These are phyloP conservation scores for Netelia melanura DNA, from an alignment of 2,888 invertebrate genomes.

Conservation along the genomic window DNA sequence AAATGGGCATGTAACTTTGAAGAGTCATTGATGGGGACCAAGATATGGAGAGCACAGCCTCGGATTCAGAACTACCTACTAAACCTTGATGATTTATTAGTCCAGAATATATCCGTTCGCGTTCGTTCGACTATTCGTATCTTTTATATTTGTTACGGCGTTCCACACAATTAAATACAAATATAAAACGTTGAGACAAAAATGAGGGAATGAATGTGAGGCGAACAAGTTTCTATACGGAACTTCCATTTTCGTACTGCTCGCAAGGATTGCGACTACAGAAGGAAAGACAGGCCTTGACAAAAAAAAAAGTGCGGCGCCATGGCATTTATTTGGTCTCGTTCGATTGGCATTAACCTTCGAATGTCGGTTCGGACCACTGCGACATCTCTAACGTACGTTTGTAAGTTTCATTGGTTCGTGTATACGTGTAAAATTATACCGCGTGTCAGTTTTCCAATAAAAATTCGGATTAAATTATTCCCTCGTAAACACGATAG, in stretches of 20 bases:
- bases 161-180: slow-evolving; percentile 21
- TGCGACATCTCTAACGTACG: slow-evolving; percentile 41
- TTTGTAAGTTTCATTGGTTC: slow-evolving; percentile 26
- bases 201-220: slow-evolving; percentile 55
- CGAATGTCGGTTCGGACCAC: slow-evolving; percentile 45
- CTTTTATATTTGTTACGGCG: slow-evolving; percentile 6
- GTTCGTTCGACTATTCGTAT: background rate
- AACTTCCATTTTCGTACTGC: slow-evolving; percentile 61
- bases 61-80: slow-evolving; percentile 1
- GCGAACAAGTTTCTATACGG: slow-evolving; percentile 60
- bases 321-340: slow-evolving; percentile 55
- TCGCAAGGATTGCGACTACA: slow-evolving; percentile 20
- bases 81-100: slow-evolving; percentile 54
- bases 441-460: background rate
- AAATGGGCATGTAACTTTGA: background rate
- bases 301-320: slow-evolving; percentile 20
- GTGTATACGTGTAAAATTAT: slow-evolving; percentile 21
- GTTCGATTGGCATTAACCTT: slow-evolving; percentile 69
- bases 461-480: slow-evolving; percentile 61
- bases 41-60: background rate
- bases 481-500: slow-evolving; percentile 25
- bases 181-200: slow-evolving; percentile 27
- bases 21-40: background rate
- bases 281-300: slow-evolving; percentile 12
- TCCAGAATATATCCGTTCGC: slow-evolving; percentile 12